phyloP scores from a whole-genome alignment of 2,888 invertebrate genomes.

The Hydrotaea cyrtoneurina region DNA sequence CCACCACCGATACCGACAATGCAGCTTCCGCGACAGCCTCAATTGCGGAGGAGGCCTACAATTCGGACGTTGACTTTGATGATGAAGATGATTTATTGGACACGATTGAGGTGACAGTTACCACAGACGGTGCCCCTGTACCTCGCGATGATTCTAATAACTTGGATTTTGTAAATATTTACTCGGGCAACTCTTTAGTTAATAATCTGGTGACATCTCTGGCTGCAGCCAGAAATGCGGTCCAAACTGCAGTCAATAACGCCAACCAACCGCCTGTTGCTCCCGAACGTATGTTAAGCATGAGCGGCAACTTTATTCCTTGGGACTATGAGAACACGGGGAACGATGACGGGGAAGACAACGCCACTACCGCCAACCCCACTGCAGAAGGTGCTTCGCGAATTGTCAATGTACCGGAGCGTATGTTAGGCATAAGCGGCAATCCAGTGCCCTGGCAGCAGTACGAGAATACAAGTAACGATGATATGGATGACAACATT shows the following conservation, averaged over 20 bases:
- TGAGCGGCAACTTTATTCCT: background rate
- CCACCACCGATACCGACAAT: background rate
- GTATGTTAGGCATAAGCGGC: constrained; percentile 35
- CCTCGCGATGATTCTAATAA: constrained; percentile 51
- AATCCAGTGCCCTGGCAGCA: constrained; percentile 53
- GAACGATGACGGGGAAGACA: background rate
- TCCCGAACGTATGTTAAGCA: background rate
- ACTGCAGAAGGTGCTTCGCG: background rate
- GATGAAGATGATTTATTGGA: constrained; percentile 58
- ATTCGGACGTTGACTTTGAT: constrained; percentile 39
- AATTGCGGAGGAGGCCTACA: background rate
- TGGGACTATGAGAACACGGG: background rate
- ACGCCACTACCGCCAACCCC: no score
- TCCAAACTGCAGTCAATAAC: background rate
- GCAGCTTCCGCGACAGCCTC: no score
- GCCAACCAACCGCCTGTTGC: background rate
- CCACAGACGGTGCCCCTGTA: constrained; percentile 55
- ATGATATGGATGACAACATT: constrained; percentile 51
- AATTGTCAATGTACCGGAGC: background rate
- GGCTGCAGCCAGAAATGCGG: background rate
- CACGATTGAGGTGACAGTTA: constrained; percentile 62
- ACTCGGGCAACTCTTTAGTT: constrained; percentile 1
- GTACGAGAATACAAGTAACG: constrained; percentile 59
- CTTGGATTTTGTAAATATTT: constrained; percentile 50
- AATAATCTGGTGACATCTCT: constrained; percentile 2